Evolutionary conservation across 1,140 invertebrate species (phyloP).

Genomic region (Pseudomyrmex pallidus): DNA sequence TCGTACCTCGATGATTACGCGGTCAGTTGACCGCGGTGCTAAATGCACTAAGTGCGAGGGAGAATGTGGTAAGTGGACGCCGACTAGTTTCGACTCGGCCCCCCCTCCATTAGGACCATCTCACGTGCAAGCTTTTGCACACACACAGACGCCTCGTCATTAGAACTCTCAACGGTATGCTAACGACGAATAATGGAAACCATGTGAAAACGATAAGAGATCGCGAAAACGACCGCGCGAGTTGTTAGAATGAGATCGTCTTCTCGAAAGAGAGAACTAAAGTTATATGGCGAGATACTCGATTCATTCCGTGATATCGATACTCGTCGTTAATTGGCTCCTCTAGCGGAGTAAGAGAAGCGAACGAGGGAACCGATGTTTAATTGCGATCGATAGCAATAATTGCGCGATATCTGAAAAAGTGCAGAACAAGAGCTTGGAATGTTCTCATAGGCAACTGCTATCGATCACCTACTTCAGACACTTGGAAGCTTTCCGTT

Average conservation of each 20-base stretch:
- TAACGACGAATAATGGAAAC: slow-evolving; percentile 67
- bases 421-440: neutral
- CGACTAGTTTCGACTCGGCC: slow-evolving; percentile 42
- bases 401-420: neutral
- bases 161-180: slow-evolving; percentile 50
- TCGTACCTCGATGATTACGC: slow-evolving; percentile 71
- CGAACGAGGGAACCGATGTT: neutral
- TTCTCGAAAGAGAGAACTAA: neutral
- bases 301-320: slow-evolving; percentile 4
- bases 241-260: neutral
- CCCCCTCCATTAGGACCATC: slow-evolving; percentile 64
- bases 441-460: neutral
- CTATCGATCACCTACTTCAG: slow-evolving; percentile 54
- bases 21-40: slow-evolving; percentile 72
- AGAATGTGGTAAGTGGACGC: slow-evolving; percentile 64
- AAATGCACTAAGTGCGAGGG: slow-evolving; percentile 74
- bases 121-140: slow-evolving; percentile 59
- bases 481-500: neutral
- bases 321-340: slow-evolving; percentile 18
- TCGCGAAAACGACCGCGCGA: neutral
- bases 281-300: neutral
- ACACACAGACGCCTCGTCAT: slow-evolving; percentile 49
- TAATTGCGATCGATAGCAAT: slow-evolving; percentile 15
- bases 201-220: slow-evolving; percentile 28
- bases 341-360: neutral